Evolutionary conservation across 2,797 vertebrate genomes (phyloP).

Genomic region (Leptatherina wallacei): DNA sequence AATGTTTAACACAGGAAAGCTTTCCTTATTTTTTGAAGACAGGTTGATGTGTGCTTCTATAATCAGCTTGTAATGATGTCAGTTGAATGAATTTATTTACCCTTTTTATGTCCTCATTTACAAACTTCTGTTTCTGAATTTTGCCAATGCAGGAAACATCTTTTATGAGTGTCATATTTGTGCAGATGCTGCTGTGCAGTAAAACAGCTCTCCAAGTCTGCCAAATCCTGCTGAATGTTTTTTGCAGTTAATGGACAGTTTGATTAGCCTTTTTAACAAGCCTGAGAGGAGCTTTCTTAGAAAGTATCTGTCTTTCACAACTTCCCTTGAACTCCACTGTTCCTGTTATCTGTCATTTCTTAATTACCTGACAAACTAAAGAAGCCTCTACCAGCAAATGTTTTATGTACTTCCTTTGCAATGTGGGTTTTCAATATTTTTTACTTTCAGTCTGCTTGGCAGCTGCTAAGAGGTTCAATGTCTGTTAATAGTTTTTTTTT

Average conservation of each 20-base stretch:
- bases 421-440: not conserved
- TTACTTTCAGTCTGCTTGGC: not conserved
- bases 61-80: not conserved
- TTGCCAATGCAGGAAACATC: not conserved
- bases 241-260: not conserved
- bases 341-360: not conserved
- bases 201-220: not conserved
- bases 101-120: not conserved
- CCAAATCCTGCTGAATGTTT: constrained; percentile 5
- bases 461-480: not conserved
- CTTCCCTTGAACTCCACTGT: not conserved
- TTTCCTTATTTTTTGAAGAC: not conserved
- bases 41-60: not conserved
- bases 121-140: not conserved
- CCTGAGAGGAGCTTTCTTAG: not conserved
- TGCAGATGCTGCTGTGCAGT: constrained; percentile 5
- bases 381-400: not conserved
- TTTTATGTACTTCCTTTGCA: not conserved
- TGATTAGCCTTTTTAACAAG: not conserved
- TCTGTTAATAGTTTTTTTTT: not conserved
- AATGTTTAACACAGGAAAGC: not conserved
- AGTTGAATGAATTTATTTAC: not conserved
- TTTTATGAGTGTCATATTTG: not conserved
- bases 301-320: not conserved
- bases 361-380: not conserved